Percentiles rank a stretch among this genome's conserved stretches.
phyloP scores from a whole-genome alignment of 2,113 vertebrate species.

The Erythrocercus mccallii region DNA sequence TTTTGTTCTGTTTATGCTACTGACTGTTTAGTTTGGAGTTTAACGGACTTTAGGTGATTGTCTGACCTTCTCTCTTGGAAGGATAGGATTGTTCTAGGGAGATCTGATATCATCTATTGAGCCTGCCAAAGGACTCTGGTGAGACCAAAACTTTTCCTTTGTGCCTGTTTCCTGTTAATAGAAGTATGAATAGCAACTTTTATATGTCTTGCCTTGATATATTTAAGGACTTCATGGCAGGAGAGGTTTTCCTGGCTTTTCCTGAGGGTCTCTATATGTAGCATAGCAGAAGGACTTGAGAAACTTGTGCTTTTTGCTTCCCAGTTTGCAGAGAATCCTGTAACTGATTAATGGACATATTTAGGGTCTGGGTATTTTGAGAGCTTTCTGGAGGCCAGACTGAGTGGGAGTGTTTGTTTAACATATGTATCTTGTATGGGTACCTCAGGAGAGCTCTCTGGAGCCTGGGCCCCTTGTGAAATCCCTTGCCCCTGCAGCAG shows the following conservation, averaged over 20 bases:
- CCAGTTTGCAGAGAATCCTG: background rate
- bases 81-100: background rate
- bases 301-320: background rate
- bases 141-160: background rate
- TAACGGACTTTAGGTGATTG: background rate
- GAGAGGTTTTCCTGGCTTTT: background rate
- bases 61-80: background rate
- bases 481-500: background rate
- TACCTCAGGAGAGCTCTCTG: background rate
- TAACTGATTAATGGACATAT: background rate
- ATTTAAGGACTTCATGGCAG: background rate
- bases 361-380: background rate
- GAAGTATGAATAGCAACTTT: background rate
- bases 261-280: background rate
- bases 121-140: background rate
- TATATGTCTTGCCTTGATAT: background rate
- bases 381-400: background rate
- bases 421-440: accelerated
- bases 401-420: background rate
- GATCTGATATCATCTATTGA: background rate
- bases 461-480: background rate
- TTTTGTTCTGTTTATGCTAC: background rate
- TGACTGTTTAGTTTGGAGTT: background rate
- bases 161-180: background rate
- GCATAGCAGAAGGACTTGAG: background rate